Percentiles rank a stretch among this genome's conserved stretches.
phyloP scores from a whole-genome alignment of 2,888 invertebrate genomes.

The Caenorhabditis wallacei region DNA sequence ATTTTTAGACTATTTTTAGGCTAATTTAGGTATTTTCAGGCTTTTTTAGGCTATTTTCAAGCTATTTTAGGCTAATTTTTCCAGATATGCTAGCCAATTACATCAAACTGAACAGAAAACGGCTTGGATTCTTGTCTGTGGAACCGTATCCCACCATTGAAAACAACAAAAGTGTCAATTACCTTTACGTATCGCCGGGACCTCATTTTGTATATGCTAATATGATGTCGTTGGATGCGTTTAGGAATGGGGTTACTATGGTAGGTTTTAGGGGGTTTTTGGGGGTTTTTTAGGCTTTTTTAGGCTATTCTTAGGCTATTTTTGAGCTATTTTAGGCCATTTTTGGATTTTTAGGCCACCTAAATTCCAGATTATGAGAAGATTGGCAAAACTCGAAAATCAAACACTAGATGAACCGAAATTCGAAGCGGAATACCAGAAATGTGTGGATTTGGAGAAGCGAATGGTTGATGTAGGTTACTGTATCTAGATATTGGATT shows the following conservation, averaged over 20 bases:
- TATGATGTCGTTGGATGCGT: background rate
- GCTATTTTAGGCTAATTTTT: too few species aligned
- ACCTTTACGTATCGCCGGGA: constrained; percentile 20
- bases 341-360: background rate
- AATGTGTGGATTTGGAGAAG: background rate
- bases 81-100: constrained; percentile 38
- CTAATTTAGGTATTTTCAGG: too few species aligned
- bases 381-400: background rate
- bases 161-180: background rate
- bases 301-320: too few species aligned
- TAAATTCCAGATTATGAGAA: too few species aligned
- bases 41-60: too few species aligned
- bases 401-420: background rate
- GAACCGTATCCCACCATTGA: constrained; percentile 10
- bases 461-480: background rate
- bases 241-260: constrained; percentile 5
- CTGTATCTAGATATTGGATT: background rate
- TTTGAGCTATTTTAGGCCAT: too few species aligned
- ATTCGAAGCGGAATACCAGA: background rate
- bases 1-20: too few species aligned
- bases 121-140: constrained; percentile 25
- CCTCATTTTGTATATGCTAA: constrained; percentile 15
- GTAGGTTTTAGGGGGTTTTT: background rate
- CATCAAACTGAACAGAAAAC: constrained; percentile 24
- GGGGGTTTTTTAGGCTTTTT: constrained; percentile 1